Evolutionary conservation across 2,113 vertebrate species (phyloP).

Genomic region (Rhea pennata): DNA sequence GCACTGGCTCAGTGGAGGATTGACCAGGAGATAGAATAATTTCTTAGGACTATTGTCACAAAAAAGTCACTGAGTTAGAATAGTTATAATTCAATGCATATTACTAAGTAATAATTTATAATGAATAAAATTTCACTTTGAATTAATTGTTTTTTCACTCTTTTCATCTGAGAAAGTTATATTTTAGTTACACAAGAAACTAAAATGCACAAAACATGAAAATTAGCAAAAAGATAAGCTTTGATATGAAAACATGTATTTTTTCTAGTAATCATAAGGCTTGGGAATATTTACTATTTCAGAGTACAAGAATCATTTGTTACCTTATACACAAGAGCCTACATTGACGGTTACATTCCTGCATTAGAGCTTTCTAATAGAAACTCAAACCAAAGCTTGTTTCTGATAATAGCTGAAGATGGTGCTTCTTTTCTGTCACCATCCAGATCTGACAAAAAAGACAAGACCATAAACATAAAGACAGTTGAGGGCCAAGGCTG

Average conservation of each 20-base stretch:
- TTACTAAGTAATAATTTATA: constrained; percentile 28
- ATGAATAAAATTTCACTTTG: neutral
- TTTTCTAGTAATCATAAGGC: neutral
- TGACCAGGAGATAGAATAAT: constrained; percentile 11
- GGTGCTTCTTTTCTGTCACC: neutral
- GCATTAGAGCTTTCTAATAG: neutral
- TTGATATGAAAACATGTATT: neutral
- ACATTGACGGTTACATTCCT: neutral
- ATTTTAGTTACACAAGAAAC: neutral
- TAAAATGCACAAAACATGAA: neutral
- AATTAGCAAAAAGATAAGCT: neutral
- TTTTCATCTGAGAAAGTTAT: neutral
- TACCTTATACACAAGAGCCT: neutral
- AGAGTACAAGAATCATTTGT: neutral
- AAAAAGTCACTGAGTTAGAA: neutral
- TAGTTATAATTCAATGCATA: neutral
- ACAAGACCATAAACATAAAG: neutral
- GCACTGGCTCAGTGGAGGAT: neutral
- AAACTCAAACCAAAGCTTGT: neutral
- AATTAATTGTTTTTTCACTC: constrained; percentile 15
- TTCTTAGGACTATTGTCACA: neutral
- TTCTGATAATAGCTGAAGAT: neutral
- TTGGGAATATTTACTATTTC: neutral
- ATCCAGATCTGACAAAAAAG: neutral
- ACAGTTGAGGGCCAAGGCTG: neutral